Base-by-base conservation (phyloP, 1,140 invertebrate species). In the Atta colombica region DNA sequence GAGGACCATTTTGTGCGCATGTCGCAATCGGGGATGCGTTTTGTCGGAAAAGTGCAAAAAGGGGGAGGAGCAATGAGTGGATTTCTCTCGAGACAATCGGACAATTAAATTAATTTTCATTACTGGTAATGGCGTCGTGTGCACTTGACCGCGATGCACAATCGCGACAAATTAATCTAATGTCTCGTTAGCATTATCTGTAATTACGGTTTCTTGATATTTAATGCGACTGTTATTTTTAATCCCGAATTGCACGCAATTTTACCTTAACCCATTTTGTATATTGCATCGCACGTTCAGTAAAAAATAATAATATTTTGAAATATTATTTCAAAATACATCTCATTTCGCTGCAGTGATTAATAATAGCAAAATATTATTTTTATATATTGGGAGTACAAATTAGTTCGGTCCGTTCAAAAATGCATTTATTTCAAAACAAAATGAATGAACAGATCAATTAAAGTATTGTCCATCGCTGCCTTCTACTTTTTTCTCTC, bases 1-100 rank as follows among this genome's bases (percentile, higher is more conserved):
- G 25, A 58, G 39, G n/a, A 25, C 55, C 25, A 35, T 49, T 58
- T 60, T 51, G 12, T 53, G 68, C 58, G 35, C 69, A 58, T 39
- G 35, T 28, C 18, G 60, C 60, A 53, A 39, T 35, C 39, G 35
- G 25, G 31, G 39, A 61, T 58, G 65, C 28, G 10, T 88, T 82
- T 78, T 39, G 35, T 71, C 49, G 55, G 25, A 69, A 77, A 7
- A 49, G 21, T 51, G 63, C 55, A 18, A 69, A 77, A 14, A 18
- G 61, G 51, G 16, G 35, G n/a, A 21, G 18, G 25, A 2, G 55
- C 74, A 63, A 87, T 21, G n/a, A 87, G 86, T 88, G 88, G 69
- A 77, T 88, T 85, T 88, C 86, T 87, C 77, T 84, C 69, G 77
- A 88, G 86, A 84, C 86, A 87, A 51, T 82, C 80, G 51, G 12